Evolutionary conservation across 2,113 vertebrate species (phyloP), one percentile per base, ranked within the genome.

Genomic region (Ia io): DNA sequence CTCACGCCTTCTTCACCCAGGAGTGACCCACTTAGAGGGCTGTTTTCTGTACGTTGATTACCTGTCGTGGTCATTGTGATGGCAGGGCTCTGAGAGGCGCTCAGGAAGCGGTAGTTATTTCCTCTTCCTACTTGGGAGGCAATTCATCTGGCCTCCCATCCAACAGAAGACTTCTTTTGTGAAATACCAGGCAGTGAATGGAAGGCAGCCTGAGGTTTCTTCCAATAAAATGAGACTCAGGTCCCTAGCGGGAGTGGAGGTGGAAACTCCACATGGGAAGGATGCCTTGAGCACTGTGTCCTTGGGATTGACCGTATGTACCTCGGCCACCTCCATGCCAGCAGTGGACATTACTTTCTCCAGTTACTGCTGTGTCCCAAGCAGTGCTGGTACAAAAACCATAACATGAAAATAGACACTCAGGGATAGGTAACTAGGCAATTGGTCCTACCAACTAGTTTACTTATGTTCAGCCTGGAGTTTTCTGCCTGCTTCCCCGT

Each of bases 231-330:
- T 71, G 59, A 78, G 20, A 20, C 71, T 25, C 65, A 12, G 44
- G n/a, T 61, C 40, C 70, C n/a, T 44, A 2, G 51, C 28, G 8
- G 23, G 63, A 49, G 11, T 32, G 22, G 44, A 83, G n/a, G 22
- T 40, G 40, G 59, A 76, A 22, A 49, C 40, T 51, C 30, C 20
- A 17, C 1, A 0, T 40, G 20, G 74, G 67, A 65, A 67, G 32
- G 51, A 7, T 16, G 40, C 28, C 28, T 5, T 2, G 65, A 16
- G 44, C 28, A 2, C 44, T 28, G 0, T 9, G 70, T 53, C 87
- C 53, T 1, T 3, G 25, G 5, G 51, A 22, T 8, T 30, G 9
- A 1, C 28, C 2, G 1, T 1, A 0, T 37, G 17, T 79, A 2
- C 49, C 51, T 17, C 22, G 11, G 25, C 35, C 3, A 2, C 9